A percentile compares a stretch with the other conserved stretches of the same genome.
These are phyloP conservation scores for Arbacia lixula DNA, from an alignment of 53 echinoderm and acorn worm genomes.

Conservation along the genomic window DNA sequence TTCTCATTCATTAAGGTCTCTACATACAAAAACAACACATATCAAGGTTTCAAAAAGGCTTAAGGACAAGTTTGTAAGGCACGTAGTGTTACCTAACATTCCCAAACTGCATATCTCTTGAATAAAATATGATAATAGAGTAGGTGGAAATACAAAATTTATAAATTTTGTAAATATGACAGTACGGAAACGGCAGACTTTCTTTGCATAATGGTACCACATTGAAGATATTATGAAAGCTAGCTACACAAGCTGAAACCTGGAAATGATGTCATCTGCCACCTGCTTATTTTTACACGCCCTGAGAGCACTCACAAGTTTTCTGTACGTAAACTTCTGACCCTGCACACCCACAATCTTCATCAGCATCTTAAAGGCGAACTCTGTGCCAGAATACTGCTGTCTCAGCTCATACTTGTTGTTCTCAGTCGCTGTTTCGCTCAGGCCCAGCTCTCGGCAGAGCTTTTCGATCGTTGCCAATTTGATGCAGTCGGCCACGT, in stretches of 20 bases:
- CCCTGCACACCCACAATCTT: neutral
- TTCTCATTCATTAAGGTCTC: too few relatives aligned
- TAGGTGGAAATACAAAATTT: too few relatives aligned
- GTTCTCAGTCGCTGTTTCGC: neutral
- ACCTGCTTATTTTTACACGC: neutral
- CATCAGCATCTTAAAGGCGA: neutral
- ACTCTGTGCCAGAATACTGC: neutral
- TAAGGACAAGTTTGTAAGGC: too few relatives aligned
- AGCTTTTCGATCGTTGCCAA: neutral
- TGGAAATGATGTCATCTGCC: neutral
- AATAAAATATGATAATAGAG: too few relatives aligned
- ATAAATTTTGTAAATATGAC: too few relatives aligned
- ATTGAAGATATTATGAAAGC: too few relatives aligned
- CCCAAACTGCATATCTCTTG: too few relatives aligned
- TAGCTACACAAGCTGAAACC: neutral
- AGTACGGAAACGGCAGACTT: too few relatives aligned
- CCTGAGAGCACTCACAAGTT: neutral
- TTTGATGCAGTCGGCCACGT: neutral
- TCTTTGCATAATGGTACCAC: too few relatives aligned
- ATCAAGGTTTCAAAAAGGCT: too few relatives aligned
- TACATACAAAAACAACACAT: too few relatives aligned
- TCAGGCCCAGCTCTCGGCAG: slow-evolving; percentile 2
- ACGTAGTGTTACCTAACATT: too few relatives aligned
- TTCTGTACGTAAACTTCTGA: neutral
- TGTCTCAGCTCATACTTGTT: neutral